Percentiles rank a stretch among this genome's conserved stretches.
These are phyloP conservation scores for Drosophila mercatorum DNA, from an alignment of 2,888 invertebrate species.

Conservation along the genomic window DNA sequence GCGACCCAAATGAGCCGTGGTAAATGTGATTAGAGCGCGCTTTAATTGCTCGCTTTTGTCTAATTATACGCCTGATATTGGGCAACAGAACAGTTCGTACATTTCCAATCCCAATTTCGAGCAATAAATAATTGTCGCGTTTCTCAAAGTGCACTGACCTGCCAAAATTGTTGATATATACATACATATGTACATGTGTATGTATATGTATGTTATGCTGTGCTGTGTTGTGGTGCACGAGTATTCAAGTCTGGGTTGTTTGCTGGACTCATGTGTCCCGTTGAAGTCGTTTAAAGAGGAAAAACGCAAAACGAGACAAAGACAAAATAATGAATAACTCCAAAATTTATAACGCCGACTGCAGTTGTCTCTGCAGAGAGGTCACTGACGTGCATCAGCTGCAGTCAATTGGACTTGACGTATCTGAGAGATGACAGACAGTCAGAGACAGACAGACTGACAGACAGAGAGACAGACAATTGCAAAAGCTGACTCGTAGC, in stretches of 20 bases:
- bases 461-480: background rate
- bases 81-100: constrained; percentile 27
- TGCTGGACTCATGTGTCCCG: constrained; percentile 63
- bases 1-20: constrained; percentile 74
- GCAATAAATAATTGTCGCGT: constrained; percentile 72
- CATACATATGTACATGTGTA: background rate
- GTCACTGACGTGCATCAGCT: constrained; percentile 61
- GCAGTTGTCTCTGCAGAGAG: constrained; percentile 41
- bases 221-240: constrained; percentile 21
- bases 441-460: background rate
- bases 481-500: constrained; percentile 28
- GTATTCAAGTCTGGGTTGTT: constrained; percentile 29
- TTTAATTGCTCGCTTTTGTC: constrained; percentile 71
- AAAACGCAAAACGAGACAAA: constrained; percentile 46
- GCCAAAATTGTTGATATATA: constrained; percentile 49
- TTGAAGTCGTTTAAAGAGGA: constrained; percentile 2
- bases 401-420: constrained; percentile 44
- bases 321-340: constrained; percentile 58
- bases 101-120: constrained; percentile 35
- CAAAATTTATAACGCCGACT: constrained; percentile 51
- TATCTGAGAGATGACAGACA: constrained; percentile 62
- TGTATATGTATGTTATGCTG: background rate
- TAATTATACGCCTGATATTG: constrained; percentile 65
- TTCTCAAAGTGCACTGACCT: constrained; percentile 71
- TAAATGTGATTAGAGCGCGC: constrained; percentile 70